phyloP scores from a whole-genome alignment of 2,888 invertebrate genomes.

The Macropis europaea region DNA sequence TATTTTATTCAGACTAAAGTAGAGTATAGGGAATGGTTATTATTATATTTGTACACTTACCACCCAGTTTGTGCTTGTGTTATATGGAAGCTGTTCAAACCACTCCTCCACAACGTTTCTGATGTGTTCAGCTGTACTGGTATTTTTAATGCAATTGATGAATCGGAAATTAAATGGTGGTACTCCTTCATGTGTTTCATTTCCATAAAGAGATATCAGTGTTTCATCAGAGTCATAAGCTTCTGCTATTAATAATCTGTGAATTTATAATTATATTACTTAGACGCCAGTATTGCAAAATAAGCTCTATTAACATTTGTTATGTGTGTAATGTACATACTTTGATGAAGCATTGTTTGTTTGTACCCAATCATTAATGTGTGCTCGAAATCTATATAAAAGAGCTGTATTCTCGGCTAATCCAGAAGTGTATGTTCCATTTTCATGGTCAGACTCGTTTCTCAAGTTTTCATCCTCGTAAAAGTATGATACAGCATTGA shows the following conservation, averaged over 20 bases:
- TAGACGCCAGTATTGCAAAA: background rate
- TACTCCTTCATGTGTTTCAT: conserved; percentile 62
- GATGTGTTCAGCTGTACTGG: conserved; percentile 63
- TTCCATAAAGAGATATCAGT: conserved; percentile 71
- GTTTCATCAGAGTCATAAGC: conserved; percentile 62
- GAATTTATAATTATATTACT: conserved; percentile 7
- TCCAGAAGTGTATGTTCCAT: conserved; percentile 33
- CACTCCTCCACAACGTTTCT: conserved; percentile 64
- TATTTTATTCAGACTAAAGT: background rate
- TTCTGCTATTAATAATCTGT: conserved; percentile 72
- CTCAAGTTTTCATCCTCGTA: conserved; percentile 60
- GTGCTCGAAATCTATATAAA: conserved; percentile 60
- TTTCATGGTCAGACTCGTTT: conserved; percentile 40
- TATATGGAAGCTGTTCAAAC: conserved; percentile 67
- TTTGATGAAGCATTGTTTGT: conserved; percentile 60
- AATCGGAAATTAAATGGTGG: conserved; percentile 71
- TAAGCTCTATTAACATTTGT: background rate
- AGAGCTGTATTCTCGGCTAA: conserved; percentile 57
- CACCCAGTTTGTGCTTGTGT: conserved; percentile 74
- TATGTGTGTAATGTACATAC: conserved; percentile 48
- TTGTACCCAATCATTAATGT: conserved; percentile 65
- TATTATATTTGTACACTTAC: conserved; percentile 51
- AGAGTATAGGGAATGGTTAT: too few species aligned
- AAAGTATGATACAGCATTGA: conserved; percentile 63
- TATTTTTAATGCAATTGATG: conserved; percentile 59